Evolutionary conservation across 2,888 invertebrate genomes (phyloP).

Genomic region (Syrista parreyssii): DNA sequence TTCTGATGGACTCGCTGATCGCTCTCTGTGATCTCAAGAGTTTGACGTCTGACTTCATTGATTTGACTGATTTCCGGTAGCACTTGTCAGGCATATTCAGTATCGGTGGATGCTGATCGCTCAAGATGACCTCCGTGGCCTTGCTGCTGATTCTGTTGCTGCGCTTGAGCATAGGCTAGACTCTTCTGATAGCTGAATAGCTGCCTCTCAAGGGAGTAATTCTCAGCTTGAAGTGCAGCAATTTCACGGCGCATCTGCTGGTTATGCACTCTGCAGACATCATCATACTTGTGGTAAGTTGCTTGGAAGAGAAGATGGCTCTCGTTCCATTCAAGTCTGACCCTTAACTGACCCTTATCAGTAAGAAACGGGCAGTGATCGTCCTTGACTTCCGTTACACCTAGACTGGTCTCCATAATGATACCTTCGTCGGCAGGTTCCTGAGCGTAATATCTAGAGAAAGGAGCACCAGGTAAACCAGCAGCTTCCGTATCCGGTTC

Average conservation of each 20-base stretch:
- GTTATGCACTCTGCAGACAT: constrained; percentile 82
- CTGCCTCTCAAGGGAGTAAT: constrained; percentile 84
- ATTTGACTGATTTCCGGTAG: constrained; percentile 9
- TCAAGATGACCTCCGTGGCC: constrained; percentile 56
- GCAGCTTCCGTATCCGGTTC: constrained; percentile 73
- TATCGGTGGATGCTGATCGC: constrained; percentile 72
- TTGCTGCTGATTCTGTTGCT: constrained; percentile 50
- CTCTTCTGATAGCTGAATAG: constrained; percentile 86
- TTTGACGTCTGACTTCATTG: constrained; percentile 14
- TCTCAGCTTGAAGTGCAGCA: constrained; percentile 83
- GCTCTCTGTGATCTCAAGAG: constrained; percentile 41
- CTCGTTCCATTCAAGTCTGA: constrained; percentile 86
- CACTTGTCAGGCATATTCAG: constrained; percentile 78
- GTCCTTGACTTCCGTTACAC: constrained; percentile 79
- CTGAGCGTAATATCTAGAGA: constrained; percentile 84
- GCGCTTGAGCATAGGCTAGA: constrained; percentile 78
- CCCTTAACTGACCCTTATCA: constrained; percentile 78
- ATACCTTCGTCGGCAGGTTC: constrained; percentile 83
- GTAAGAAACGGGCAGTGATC: constrained; percentile 78
- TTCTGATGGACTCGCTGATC: constrained; percentile 55
- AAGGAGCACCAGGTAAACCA: constrained; percentile 78
- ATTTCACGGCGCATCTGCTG: constrained; percentile 88
- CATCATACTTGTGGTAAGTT: constrained; percentile 86
- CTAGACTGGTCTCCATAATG: constrained; percentile 82
- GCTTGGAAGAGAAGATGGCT: constrained; percentile 84